Conservation (phyloP, 1,140 invertebrate genomes). For the Trichomalopsis sarcophagae region DNA sequence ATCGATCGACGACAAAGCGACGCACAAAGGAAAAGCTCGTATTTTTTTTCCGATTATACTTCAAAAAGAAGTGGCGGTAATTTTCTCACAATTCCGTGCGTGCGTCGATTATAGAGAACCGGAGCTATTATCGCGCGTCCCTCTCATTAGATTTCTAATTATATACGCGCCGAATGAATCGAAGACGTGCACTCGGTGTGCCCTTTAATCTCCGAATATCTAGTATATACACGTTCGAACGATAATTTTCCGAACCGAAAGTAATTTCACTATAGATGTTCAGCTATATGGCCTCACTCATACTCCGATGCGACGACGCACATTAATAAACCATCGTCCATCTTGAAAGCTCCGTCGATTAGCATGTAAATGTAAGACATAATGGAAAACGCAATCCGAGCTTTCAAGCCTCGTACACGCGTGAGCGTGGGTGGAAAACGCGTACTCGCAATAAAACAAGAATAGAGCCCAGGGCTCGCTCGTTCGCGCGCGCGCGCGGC, state of each 20-base stretch:
- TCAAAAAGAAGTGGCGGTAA: too few relatives aligned
- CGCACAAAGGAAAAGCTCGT: neutral
- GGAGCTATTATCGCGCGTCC: too few relatives aligned
- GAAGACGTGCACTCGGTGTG: neutral
- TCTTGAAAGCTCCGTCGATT: neutral
- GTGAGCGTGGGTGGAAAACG: neutral
- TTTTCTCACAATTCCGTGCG: too few relatives aligned
- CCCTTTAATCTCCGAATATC: neutral
- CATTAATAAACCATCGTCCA: too few relatives aligned
- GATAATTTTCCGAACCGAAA: too few relatives aligned
- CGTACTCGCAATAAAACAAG: slow-evolving; percentile 45
- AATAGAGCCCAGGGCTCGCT: neutral
- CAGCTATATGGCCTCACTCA: too few relatives aligned
- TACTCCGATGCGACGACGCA: too few relatives aligned
- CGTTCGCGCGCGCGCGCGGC: neutral
- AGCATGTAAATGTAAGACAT: slow-evolving; percentile 3
- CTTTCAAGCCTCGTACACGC: too few relatives aligned
- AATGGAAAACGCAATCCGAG: slow-evolving; percentile 15
- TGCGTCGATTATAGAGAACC: slow-evolving; percentile 25
- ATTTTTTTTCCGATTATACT: neutral
- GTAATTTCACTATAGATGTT: too few relatives aligned
- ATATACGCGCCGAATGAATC: neutral
- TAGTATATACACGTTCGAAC: too few relatives aligned
- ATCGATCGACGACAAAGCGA: neutral
- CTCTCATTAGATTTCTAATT: slow-evolving; percentile 41